Base-by-base conservation (phyloP, 2,888 invertebrate species). In the Craniophora ligustri region DNA sequence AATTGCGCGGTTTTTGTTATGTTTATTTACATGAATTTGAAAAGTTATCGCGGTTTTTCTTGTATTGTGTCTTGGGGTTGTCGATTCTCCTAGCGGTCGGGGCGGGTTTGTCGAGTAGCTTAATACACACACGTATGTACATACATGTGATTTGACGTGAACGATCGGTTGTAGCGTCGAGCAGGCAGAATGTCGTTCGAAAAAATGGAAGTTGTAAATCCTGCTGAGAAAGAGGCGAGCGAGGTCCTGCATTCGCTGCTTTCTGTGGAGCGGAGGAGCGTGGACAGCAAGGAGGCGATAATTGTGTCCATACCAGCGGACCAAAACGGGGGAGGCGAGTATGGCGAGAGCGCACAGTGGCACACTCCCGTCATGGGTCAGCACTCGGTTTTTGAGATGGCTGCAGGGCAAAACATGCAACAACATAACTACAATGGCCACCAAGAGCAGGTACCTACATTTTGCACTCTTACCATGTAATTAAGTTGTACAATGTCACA, bases 161-260 rank as follows among this genome's bases (percentile, higher is more conserved):
- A 78, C 82, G 86, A 86, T 92, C 87, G 88, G 79, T 91, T 92
- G 79, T 91, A 91, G 89, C 83, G 79, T 84, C 82, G 83, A 85
- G 81, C 82, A 75, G 76, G 76, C 81, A 76, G 72, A 73, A 91
- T 93, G 92, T 92, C 92, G 71, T 94, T 88, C 84, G 91, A 92
- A 79, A 93, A 94, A 88, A 95, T 95, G 95, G 94, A 95, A 81
- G 94, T 93, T 73, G 95, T 95, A 70, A 95, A 95, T 82, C 94
- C 95, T 58, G 95, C 95, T 26, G 96, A 95, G 87, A 95, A 95
- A 84, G 96, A 96, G 83, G 96, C 96, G 14, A 96, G 95, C 77
- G 96, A 96, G 87, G 95, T 96, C 34, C 88, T 96, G 46, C 95
- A 95, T 81, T 95, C 95, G 13, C 85, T 96, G 60, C 85, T 96